Evolutionary conservation across 2,113 vertebrate genomes (phyloP).

Genomic region (Burhinus oedicnemus): DNA sequence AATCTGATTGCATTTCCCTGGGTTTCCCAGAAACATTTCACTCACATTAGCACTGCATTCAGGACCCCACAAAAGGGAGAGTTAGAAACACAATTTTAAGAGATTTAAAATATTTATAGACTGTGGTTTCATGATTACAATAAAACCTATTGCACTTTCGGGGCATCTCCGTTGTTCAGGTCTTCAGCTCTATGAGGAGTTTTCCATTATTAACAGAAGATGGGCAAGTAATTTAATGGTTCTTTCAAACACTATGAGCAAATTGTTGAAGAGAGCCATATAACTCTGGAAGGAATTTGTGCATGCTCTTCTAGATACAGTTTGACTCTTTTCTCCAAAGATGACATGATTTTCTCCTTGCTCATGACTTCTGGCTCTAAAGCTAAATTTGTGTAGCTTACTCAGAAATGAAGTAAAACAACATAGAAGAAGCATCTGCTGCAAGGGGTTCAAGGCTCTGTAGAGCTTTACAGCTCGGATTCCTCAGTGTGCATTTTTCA

Average conservation of each 20-base stretch:
- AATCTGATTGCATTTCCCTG: constrained; percentile 10
- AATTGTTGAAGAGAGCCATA: neutral
- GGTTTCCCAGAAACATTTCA: constrained; percentile 32
- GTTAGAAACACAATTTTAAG: constrained; percentile 58
- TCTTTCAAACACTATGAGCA: neutral
- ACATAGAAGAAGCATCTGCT: neutral
- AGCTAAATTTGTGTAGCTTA: neutral
- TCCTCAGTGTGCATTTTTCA: neutral
- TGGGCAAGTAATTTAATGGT: neutral
- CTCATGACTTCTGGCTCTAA: neutral
- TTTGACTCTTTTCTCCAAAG: neutral
- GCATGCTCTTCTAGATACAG: neutral
- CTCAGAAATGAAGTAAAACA: neutral
- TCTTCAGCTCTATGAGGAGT: neutral
- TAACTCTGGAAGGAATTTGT: neutral
- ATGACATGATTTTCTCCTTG: neutral
- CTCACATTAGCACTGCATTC: neutral
- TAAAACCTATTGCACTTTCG: constrained; percentile 59
- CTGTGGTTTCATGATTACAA: constrained; percentile 21
- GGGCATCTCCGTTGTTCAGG: neutral
- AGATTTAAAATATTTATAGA: constrained; percentile 71
- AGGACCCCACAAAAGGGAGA: neutral
- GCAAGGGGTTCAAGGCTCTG: neutral
- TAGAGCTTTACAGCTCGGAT: neutral
- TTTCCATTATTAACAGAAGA: constrained; percentile 6